Conservation (phyloP, 2,888 invertebrate genomes). For the Drosophila kuntzei region DNA sequence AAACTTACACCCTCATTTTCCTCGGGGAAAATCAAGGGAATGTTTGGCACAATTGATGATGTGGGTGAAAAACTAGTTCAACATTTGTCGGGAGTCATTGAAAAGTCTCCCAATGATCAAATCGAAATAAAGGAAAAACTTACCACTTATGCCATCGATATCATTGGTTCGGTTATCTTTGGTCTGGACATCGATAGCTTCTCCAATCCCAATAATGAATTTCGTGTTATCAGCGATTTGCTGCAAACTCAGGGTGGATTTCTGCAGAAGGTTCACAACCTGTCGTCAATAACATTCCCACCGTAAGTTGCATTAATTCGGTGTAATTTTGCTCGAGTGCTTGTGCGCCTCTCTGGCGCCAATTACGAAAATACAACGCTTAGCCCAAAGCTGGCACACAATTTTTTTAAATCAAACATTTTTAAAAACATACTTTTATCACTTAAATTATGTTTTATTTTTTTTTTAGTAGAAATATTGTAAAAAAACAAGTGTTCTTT, state of each 20-base stretch:
- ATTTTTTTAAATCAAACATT: too few relatives aligned
- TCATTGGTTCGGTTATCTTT: slow-evolving; percentile 86
- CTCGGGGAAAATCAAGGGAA: slow-evolving; percentile 88
- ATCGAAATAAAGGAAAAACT: slow-evolving; percentile 86
- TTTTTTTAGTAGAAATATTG: too few relatives aligned
- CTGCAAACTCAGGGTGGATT: slow-evolving; percentile 32
- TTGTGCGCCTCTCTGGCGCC: too few relatives aligned
- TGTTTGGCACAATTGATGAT: slow-evolving; percentile 88
- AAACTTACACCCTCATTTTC: slow-evolving; percentile 90
- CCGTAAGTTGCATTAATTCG: slow-evolving; percentile 75
- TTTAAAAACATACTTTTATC: too few relatives aligned
- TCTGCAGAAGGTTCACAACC: slow-evolving; percentile 51
- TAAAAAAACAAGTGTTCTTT: too few relatives aligned
- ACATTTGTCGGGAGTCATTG: slow-evolving; percentile 83
- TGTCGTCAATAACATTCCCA: slow-evolving; percentile 74
- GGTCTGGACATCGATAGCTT: slow-evolving; percentile 85
- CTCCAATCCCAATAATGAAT: slow-evolving; percentile 82
- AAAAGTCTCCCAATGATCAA: slow-evolving; percentile 76
- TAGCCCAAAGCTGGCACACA: too few relatives aligned
- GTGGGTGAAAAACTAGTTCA: slow-evolving; percentile 87
- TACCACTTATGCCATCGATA: slow-evolving; percentile 84
- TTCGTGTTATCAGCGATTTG: slow-evolving; percentile 70
- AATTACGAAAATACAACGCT: too few relatives aligned
- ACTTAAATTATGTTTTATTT: too few relatives aligned
- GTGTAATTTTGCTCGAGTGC: too few relatives aligned